A percentile compares a stretch with the other conserved stretches of the same genome.
phyloP scores from a whole-genome alignment of 1,140 invertebrate genomes.

The Drosophila persimilis region DNA sequence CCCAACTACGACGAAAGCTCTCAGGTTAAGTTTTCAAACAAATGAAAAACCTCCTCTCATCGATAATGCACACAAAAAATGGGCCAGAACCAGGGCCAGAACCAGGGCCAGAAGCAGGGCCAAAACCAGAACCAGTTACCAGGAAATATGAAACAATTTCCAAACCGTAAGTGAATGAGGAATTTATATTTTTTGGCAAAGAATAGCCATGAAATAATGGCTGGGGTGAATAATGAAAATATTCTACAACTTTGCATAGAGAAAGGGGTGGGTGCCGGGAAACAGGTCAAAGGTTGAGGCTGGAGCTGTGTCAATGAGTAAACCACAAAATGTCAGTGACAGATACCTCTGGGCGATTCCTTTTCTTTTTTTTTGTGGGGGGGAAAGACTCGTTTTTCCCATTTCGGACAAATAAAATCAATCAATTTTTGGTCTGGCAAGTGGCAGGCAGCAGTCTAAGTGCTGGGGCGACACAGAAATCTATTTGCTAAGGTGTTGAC shows the following conservation, averaged over 20 bases:
- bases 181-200: constrained; percentile 16
- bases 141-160: constrained; percentile 49
- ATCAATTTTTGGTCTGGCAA: constrained; percentile 70
- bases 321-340: constrained; percentile 74
- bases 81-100: too few relatives aligned
- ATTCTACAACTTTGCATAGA: constrained; percentile 14
- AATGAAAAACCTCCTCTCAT: constrained; percentile 46
- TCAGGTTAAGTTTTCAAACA: constrained; percentile 41
- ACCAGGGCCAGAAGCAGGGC: too few relatives aligned
- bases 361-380: background rate
- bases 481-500: constrained; percentile 75
- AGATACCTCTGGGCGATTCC: constrained; percentile 8
- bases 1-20: constrained; percentile 44
- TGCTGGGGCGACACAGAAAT: constrained; percentile 71
- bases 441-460: constrained; percentile 53
- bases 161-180: constrained; percentile 43
- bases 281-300: constrained; percentile 10
- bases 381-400: constrained; percentile 6
- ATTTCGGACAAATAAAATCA: constrained; percentile 74
- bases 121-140: background rate
- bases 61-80: constrained; percentile 58
- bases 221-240: constrained; percentile 16
- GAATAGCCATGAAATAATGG: background rate
- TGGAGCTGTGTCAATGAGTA: constrained; percentile 68
- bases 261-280: background rate